Percentiles rank a stretch among this genome's conserved stretches.
phyloP scores from a whole-genome alignment of 2,113 vertebrate species.

The Alethe diademata region DNA sequence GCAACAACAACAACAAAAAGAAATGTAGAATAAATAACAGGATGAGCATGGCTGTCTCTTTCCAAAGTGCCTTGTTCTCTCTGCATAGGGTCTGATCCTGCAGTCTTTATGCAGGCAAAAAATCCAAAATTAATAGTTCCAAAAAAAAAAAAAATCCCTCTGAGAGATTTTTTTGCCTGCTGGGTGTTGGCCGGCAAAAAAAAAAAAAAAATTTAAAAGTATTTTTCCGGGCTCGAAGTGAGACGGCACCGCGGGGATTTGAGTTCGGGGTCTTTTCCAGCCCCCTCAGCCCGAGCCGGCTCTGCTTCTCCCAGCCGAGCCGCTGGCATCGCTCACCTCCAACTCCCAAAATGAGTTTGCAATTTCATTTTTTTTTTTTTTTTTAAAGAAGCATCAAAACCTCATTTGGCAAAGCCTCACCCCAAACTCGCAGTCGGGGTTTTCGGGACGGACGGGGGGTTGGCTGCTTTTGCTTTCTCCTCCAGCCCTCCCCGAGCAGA shows the following conservation, averaged over 20 bases:
- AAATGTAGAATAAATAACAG: slow-evolving; percentile 92
- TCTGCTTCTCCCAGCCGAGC: background rate
- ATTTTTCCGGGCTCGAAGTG: background rate
- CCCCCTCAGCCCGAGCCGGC: too few species aligned
- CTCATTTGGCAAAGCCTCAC: background rate
- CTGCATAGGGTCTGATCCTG: slow-evolving; percentile 62
- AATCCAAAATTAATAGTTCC: background rate
- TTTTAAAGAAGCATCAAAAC: background rate
- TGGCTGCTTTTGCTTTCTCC: background rate
- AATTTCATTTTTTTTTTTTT: background rate
- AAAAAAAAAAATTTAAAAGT: background rate
- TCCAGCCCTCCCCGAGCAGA: background rate
- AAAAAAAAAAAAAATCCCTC: background rate
- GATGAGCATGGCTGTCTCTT: slow-evolving; percentile 82
- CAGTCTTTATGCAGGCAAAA: slow-evolving; percentile 19
- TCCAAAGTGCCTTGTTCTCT: slow-evolving; percentile 92
- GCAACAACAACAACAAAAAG: slow-evolving; percentile 56
- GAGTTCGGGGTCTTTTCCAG: background rate
- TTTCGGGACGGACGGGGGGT: background rate
- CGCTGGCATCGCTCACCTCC: background rate
- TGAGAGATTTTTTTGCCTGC: slow-evolving; percentile 5
- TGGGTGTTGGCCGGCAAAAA: background rate
- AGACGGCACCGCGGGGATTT: background rate
- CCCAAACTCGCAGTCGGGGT: background rate
- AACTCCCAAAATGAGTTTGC: background rate